Evolutionary conservation across 1,140 invertebrate genomes (phyloP), one percentile per base, ranked within the genome.

Genomic region (Drosophila leontia): DNA sequence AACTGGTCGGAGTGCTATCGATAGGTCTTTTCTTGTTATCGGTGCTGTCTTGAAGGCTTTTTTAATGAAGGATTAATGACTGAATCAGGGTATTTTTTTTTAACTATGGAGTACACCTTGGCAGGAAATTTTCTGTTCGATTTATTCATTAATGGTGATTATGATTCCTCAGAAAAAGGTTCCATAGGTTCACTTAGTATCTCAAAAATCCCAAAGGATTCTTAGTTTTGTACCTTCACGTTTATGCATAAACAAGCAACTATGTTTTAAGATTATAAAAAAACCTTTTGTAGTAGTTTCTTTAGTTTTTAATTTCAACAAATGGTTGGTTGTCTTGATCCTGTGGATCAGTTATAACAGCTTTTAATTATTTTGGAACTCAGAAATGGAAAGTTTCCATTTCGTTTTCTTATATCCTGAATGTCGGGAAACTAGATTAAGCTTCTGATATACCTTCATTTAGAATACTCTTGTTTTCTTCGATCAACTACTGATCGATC

Each of bases 1-100:
- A 72, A 72, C 69, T 72, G 67, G 69, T 72, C 53, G 67, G 13
- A 23, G 12, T 35, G 67, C 32, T 50, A 70, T 39, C 48, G 50
- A 41, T 45, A 57, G 15, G 35, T 26, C 3, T 19, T 15, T 15
- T 5, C 8, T 35, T 55, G 51, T 55, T 64, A 58, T 64, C 61
- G 60, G 15, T 11, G 26, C 7, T n/a, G 8, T 29, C 47, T 50
- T 11, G 13, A 6, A 29, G 47, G 23, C 5, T 26, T 26, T 56
- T 23, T 19, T 57, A 5, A 13, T 12, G 32, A 32, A n/a, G 37
- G 13, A 7, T 29, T 34, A 62, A 11, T 45, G 32, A 65, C 63
- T 65, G 41, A 62, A 65, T 41, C 15, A 9, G 29, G 11, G 29
- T 5, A 12, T 19, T 42, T 37, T 53, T 53, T 13, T n/a, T 8